A percentile compares a stretch with the other conserved stretches of the same genome.
phyloP scores from a whole-genome alignment of 2,797 vertebrate species.

The Danio jaintianensis region DNA sequence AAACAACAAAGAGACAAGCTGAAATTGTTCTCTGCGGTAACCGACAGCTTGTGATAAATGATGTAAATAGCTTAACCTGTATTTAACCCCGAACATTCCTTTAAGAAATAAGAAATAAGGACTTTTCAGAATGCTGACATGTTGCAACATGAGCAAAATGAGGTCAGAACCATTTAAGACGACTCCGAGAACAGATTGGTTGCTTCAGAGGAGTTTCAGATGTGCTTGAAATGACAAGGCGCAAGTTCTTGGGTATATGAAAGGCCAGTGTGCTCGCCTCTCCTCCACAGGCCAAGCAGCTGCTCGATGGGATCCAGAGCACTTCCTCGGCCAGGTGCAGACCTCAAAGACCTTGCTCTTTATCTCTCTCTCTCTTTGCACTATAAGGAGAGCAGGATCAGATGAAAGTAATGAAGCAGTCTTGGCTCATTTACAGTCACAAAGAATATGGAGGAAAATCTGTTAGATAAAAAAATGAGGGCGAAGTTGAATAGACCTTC shows the following conservation, averaged over 20 bases:
- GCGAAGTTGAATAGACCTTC: not conserved
- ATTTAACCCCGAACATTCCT: conserved; percentile 31
- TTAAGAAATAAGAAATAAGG: not conserved
- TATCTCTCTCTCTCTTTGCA: not conserved
- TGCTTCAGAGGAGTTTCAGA: conserved; percentile 9
- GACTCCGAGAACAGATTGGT: not conserved
- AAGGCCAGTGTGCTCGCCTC: conserved; percentile 25
- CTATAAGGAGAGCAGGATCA: conserved; percentile 2
- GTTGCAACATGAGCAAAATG: conserved; percentile 17
- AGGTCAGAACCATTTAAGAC: not conserved
- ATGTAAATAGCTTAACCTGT: conserved; percentile 17
- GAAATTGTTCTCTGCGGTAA: not conserved
- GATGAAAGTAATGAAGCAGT: not conserved
- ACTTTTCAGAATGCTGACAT: not conserved
- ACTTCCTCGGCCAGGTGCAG: conserved; percentile 32
- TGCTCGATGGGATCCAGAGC: conserved; percentile 34
- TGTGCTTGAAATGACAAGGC: conserved; percentile 3
- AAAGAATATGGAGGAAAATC: conserved; percentile 9
- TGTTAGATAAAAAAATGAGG: not conserved
- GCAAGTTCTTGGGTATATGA: not conserved
- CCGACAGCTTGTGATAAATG: conserved; percentile 2
- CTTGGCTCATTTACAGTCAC: not conserved
- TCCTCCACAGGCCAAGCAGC: conserved; percentile 28
- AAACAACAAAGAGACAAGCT: not conserved
- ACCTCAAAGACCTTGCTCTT: not conserved